Conservation (phyloP, 2,888 invertebrate genomes). For the Notocelia uddmanniana region DNA sequence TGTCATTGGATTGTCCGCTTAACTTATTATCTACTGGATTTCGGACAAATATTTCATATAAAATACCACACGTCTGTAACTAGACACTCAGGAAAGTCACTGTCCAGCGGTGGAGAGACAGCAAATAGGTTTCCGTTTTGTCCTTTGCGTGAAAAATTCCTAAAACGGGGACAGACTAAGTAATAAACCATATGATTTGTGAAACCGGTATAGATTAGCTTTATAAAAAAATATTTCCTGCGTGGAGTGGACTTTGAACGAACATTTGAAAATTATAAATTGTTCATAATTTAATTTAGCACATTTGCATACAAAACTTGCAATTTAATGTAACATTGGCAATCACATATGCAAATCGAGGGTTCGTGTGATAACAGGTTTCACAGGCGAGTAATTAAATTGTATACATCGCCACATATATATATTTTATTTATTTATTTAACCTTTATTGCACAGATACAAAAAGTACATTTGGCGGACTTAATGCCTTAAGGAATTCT, state of each 20-base stretch:
- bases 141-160: neutral
- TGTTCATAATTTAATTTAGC: conserved; percentile 9
- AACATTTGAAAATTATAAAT: conserved; percentile 9
- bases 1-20: too few relatives aligned
- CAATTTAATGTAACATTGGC: neutral
- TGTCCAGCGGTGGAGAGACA: neutral
- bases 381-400: neutral
- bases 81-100: neutral
- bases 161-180: neutral
- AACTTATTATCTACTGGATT: too few relatives aligned
- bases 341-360: conserved; percentile 13
- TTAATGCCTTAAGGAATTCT: too few relatives aligned
- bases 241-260: neutral
- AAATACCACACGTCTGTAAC: neutral
- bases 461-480: too few relatives aligned
- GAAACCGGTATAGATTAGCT: neutral
- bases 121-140: neutral
- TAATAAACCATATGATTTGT: neutral
- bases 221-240: neutral
- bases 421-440: too few relatives aligned
- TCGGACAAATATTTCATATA: too few relatives aligned
- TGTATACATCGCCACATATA: too few relatives aligned
- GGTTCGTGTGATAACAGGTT: neutral
- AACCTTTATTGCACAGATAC: too few relatives aligned
- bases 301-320: conserved; percentile 16